Conservation (phyloP, 2,797 vertebrate genomes). For the Prunella strophiata region DNA sequence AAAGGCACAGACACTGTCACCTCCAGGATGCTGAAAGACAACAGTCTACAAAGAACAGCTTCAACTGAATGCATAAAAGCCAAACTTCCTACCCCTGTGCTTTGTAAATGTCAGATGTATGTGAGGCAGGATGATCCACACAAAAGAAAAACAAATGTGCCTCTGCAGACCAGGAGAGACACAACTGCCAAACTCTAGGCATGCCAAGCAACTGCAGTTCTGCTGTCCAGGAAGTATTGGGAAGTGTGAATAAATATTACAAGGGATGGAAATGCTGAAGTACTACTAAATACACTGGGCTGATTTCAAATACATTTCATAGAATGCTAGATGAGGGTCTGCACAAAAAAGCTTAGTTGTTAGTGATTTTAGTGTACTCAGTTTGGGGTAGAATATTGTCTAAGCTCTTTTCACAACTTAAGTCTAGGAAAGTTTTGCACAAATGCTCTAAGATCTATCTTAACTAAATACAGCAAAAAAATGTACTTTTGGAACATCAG, state of each 20-base stretch:
- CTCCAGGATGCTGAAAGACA: neutral
- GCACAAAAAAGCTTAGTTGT: neutral
- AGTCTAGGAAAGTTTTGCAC: neutral
- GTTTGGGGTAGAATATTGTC: neutral
- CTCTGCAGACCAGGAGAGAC: neutral
- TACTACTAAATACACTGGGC: neutral
- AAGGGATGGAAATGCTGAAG: neutral
- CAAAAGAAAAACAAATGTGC: neutral
- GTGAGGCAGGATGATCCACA: neutral
- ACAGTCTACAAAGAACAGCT: neutral
- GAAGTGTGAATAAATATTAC: constrained; percentile 22
- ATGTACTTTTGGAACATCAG: neutral
- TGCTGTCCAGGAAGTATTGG: neutral
- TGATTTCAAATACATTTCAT: neutral
- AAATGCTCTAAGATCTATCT: neutral
- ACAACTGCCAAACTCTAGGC: neutral
- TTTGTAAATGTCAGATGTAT: neutral
- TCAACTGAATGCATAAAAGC: neutral
- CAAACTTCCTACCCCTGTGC: neutral
- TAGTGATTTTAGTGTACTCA: neutral
- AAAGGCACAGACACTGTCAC: neutral
- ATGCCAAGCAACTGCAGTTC: neutral
- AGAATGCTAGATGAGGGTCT: neutral
- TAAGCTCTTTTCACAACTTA: neutral
- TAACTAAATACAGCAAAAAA: neutral